phyloP scores from a whole-genome alignment of 2,888 invertebrate species.

The Gerris lacustris region DNA sequence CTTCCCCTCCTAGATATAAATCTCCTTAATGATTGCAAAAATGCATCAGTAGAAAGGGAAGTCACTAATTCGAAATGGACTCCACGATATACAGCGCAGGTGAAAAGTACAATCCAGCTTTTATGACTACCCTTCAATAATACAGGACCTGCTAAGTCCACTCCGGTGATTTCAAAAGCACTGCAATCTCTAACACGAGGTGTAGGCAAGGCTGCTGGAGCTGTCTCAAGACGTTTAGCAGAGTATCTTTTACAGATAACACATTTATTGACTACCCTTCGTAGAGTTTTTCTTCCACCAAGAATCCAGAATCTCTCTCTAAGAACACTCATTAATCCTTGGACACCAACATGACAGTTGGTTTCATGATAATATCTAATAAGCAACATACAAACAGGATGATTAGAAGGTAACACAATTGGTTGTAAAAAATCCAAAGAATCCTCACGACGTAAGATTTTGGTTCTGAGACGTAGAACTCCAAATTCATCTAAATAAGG shows the following conservation, averaged over 20 bases:
- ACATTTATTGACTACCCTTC: constrained; percentile 12
- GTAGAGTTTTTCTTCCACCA: constrained; percentile 10
- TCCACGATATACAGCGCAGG: constrained; percentile 33
- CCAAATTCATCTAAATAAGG: constrained; percentile 11
- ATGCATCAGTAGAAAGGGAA: constrained; percentile 32
- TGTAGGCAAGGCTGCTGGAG: constrained; percentile 20
- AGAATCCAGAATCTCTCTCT: constrained; percentile 17
- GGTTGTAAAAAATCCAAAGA: neutral
- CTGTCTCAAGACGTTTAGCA: constrained; percentile 4
- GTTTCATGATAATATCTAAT: constrained; percentile 26
- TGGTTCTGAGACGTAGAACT: neutral
- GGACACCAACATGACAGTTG: constrained; percentile 14
- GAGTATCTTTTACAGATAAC: constrained; percentile 7
- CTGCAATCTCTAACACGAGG: constrained; percentile 24
- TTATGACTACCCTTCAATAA: constrained; percentile 24
- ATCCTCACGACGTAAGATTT: neutral
- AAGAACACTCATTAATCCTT: constrained; percentile 10
- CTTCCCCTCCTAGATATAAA: constrained; percentile 35
- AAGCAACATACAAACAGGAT: neutral
- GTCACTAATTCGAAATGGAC: constrained; percentile 35
- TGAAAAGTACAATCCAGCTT: constrained; percentile 31
- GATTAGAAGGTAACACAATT: neutral
- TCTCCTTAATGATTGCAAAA: constrained; percentile 33
- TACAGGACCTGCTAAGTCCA: constrained; percentile 33
- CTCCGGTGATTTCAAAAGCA: constrained; percentile 28